Evolutionary conservation across 1,140 invertebrate genomes (phyloP).

Genomic region (Colletes gigas): DNA sequence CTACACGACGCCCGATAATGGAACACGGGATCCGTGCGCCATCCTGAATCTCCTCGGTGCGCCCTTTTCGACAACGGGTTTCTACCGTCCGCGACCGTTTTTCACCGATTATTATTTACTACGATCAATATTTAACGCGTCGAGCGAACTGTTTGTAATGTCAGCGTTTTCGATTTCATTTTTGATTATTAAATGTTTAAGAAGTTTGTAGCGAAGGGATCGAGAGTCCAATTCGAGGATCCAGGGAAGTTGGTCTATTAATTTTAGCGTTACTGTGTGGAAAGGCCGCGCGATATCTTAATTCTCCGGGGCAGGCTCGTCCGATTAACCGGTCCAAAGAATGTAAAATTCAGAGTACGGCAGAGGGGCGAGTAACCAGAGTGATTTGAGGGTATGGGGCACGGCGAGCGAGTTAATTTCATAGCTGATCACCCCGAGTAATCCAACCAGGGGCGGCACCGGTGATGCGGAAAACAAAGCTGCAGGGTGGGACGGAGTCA

Average conservation of each 20-base stretch:
- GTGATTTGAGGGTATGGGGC: not conserved
- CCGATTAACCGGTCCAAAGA: conserved; percentile 36
- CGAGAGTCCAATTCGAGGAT: too few species aligned
- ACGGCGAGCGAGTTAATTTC: conserved; percentile 78
- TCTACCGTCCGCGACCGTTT: too few species aligned
- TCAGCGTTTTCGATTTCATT: too few species aligned
- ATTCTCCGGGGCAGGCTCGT: not conserved
- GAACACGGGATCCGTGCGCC: conserved; percentile 27
- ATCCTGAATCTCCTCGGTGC: too few species aligned
- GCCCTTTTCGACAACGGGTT: too few species aligned
- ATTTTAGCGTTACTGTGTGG: not conserved
- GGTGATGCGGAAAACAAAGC: conserved; percentile 80
- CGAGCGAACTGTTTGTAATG: too few species aligned
- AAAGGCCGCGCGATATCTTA: not conserved
- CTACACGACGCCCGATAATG: conserved; percentile 35
- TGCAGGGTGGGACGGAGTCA: conserved; percentile 71
- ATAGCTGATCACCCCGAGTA: conserved; percentile 81
- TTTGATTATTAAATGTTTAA: too few species aligned
- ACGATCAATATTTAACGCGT: too few species aligned
- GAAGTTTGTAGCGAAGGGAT: too few species aligned
- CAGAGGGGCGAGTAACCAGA: not conserved
- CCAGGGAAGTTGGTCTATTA: too few species aligned
- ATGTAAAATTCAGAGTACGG: conserved; percentile 34
- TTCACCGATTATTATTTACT: too few species aligned
- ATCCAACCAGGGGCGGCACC: conserved; percentile 75